Evolutionary conservation across 2,797 vertebrate genomes (phyloP).

Genomic region (Arnoldichthys spilopterus): DNA sequence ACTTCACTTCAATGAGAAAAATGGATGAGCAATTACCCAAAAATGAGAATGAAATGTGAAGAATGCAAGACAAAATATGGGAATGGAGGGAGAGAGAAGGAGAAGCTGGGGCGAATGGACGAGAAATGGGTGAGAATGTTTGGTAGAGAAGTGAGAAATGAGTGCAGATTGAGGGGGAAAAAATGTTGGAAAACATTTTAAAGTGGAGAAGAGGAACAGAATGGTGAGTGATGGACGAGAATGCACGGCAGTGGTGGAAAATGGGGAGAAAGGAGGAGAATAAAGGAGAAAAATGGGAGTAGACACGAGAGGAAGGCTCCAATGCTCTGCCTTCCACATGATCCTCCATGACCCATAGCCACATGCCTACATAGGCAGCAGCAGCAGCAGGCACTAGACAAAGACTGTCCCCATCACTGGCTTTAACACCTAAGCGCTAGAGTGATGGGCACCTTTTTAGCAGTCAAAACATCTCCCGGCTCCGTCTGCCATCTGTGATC

Average conservation of each 20-base stretch:
- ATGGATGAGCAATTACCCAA: too few species aligned
- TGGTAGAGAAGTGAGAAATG: neutral
- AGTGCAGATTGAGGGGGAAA: neutral
- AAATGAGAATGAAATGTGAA: too few species aligned
- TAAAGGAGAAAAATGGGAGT: neutral
- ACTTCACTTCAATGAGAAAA: too few species aligned
- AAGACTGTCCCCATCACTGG: conserved; percentile 23
- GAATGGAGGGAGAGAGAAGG: conserved; percentile 27
- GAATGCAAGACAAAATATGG: too few species aligned
- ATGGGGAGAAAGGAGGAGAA: neutral
- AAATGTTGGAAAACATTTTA: too few species aligned
- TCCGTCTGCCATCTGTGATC: conserved; percentile 46
- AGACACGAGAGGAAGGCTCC: conserved; percentile 9
- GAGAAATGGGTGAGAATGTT: neutral
- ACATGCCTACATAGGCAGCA: neutral
- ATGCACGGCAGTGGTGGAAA: neutral
- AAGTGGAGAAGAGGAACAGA: neutral
- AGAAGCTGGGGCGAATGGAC: neutral
- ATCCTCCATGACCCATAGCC: neutral
- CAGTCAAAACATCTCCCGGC: conserved; percentile 45
- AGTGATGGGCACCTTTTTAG: conserved; percentile 41
- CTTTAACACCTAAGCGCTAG: conserved; percentile 15
- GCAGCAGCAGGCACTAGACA: conserved; percentile 11
- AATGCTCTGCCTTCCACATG: neutral
- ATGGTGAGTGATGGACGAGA: neutral